Evolutionary conservation across 2,888 invertebrate species (phyloP).

Genomic region (Chrysolina oricalcia): DNA sequence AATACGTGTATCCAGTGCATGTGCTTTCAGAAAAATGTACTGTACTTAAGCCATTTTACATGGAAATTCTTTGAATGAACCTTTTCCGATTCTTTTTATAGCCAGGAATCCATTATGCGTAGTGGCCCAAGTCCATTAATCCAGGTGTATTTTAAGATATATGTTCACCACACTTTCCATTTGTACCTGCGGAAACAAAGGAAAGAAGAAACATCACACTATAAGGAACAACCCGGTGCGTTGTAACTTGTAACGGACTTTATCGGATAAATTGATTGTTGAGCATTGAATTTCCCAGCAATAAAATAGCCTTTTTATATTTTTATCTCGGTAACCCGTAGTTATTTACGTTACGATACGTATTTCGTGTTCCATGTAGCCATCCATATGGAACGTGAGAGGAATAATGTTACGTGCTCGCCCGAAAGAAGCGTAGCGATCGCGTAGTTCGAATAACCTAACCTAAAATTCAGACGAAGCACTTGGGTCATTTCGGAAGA

Average conservation of each 20-base stretch:
- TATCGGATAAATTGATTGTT: constrained; percentile 32
- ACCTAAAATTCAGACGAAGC: background rate
- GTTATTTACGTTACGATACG: constrained; percentile 17
- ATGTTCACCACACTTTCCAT: background rate
- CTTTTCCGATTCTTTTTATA: too few relatives aligned
- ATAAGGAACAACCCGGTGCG: background rate
- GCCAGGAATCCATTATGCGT: too few relatives aligned
- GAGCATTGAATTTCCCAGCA: constrained; percentile 4
- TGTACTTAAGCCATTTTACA: too few relatives aligned
- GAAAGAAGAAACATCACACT: background rate
- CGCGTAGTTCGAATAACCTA: too few relatives aligned
- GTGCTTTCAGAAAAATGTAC: too few relatives aligned
- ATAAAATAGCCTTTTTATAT: constrained; percentile 19
- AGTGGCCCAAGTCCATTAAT: too few relatives aligned
- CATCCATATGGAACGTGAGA: background rate
- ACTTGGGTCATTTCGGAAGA: background rate
- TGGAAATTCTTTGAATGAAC: too few relatives aligned
- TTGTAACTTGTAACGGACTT: constrained; percentile 9
- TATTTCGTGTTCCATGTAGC: background rate
- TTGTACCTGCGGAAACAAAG: background rate
- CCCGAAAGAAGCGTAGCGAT: too few relatives aligned
- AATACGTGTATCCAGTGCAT: too few relatives aligned
- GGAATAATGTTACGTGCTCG: background rate
- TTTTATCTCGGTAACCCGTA: background rate
- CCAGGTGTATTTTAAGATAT: too few relatives aligned